Evolutionary conservation across 2,797 vertebrate species (phyloP).

Genomic region (Amphiprion clarkii): DNA sequence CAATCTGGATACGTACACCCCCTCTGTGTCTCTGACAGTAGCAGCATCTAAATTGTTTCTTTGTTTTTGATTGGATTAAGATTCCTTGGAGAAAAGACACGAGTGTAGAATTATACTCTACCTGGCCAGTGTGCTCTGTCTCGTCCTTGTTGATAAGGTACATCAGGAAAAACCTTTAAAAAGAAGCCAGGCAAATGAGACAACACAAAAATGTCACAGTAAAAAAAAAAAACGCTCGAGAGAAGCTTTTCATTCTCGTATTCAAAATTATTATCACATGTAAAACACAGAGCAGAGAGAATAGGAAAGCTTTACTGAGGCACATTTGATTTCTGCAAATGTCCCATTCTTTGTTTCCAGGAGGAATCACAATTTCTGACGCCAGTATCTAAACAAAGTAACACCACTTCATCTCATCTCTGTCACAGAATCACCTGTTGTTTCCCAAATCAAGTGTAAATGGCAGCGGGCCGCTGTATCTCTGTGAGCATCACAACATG

Average conservation of each 20-base stretch:
- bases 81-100: constrained; percentile 9
- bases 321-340: constrained; percentile 25
- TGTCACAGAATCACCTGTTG: constrained; percentile 48
- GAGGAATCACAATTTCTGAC: constrained; percentile 23
- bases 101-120: constrained; percentile 59
- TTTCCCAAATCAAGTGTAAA: constrained; percentile 60
- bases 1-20: neutral
- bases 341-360: constrained; percentile 32
- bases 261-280: neutral
- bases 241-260: neutral
- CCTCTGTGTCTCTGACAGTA: neutral
- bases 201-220: constrained; percentile 42
- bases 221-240: neutral
- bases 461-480: constrained; percentile 56
- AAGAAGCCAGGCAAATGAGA: constrained; percentile 36
- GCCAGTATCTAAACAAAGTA: constrained; percentile 37
- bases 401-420: constrained; percentile 5
- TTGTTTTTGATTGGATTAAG: neutral
- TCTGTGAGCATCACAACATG: constrained; percentile 45
- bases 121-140: constrained; percentile 98
- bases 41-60: neutral
- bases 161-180: constrained; percentile 97
- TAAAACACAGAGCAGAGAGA: constrained; percentile 14
- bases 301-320: neutral
- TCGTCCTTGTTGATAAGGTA: constrained; percentile 99